phyloP scores from a whole-genome alignment of 1,140 invertebrate species.

The Philotrypesis tridentata region DNA sequence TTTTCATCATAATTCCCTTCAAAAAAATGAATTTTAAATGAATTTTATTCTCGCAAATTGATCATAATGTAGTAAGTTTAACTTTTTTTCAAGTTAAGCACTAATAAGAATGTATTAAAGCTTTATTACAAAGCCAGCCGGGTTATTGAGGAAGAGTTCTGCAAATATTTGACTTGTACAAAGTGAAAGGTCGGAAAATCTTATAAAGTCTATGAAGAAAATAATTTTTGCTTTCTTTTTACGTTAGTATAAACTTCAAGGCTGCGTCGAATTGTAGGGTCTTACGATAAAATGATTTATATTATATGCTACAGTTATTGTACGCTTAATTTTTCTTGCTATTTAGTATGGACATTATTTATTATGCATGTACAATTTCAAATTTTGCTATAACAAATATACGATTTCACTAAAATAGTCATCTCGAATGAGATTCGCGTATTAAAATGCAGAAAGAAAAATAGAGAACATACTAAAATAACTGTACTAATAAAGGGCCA shows the following conservation, averaged over 20 bases:
- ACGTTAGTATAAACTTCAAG: neutral
- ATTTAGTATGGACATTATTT: too few relatives aligned
- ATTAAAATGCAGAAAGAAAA: too few relatives aligned
- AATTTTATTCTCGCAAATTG: neutral
- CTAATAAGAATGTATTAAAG: neutral
- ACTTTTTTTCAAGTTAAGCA: neutral
- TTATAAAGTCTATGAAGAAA: constrained; percentile 5
- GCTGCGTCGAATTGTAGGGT: neutral
- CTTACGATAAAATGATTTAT: neutral
- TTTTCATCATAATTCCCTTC: neutral
- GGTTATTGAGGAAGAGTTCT: constrained; percentile 6
- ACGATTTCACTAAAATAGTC: too few relatives aligned
- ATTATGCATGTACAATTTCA: too few relatives aligned
- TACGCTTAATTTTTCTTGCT: too few relatives aligned
- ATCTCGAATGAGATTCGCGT: too few relatives aligned
- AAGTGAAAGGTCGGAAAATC: constrained; percentile 13
- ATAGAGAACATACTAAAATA: too few relatives aligned
- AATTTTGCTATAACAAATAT: too few relatives aligned
- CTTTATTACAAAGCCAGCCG: neutral
- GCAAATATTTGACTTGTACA: constrained; percentile 33
- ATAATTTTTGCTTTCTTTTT: neutral
- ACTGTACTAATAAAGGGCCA: too few relatives aligned
- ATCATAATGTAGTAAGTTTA: neutral
- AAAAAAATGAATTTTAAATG: neutral
- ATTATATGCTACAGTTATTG: too few relatives aligned